Evolutionary conservation across 2,888 invertebrate species (phyloP).

Genomic region (Machimus rusticus): DNA sequence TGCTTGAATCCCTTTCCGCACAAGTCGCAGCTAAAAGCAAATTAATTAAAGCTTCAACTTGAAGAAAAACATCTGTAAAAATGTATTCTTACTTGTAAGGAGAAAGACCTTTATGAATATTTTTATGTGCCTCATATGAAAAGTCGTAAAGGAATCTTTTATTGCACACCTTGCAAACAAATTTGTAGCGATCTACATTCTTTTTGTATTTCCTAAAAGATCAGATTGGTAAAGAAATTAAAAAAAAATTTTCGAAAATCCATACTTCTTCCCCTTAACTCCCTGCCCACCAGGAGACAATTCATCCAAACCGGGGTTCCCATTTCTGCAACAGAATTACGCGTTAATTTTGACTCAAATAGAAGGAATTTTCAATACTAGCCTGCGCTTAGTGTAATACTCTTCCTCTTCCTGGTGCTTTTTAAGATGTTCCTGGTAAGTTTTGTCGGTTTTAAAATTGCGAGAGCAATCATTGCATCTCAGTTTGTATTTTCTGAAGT

Average conservation of each 20-base stretch:
- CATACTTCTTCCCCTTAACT: neutral
- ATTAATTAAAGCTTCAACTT: neutral
- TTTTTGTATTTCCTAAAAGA: neutral
- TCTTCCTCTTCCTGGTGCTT: neutral
- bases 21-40: neutral
- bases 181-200: neutral
- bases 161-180: neutral
- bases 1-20: slow-evolving; percentile 23
- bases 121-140: slow-evolving; percentile 9
- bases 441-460: neutral
- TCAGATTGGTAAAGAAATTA: neutral
- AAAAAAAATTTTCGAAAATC: neutral
- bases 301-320: neutral
- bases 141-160: slow-evolving; percentile 11
- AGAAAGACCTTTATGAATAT: slow-evolving; percentile 4
- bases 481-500: neutral
- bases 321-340: neutral
- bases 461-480: neutral
- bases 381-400: neutral
- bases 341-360: neutral
- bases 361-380: neutral
- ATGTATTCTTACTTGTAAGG: neutral
- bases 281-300: neutral
- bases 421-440: neutral
- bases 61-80: neutral